phyloP scores from a whole-genome alignment of 2,113 vertebrate genomes.

The Oenanthe melanoleuca region DNA sequence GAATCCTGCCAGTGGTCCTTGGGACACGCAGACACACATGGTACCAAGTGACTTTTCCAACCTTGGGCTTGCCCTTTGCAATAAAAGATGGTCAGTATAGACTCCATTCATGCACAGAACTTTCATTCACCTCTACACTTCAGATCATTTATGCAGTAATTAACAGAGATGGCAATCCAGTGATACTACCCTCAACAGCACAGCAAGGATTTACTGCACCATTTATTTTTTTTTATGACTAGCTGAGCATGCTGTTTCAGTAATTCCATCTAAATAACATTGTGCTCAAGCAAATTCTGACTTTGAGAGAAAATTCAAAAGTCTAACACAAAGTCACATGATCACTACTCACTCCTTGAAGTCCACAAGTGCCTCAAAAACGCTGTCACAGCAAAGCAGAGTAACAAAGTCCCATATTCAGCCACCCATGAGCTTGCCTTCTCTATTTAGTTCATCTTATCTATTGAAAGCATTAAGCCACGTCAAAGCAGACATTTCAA shows the following conservation, averaged over 20 bases:
- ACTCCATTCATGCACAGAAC: background rate
- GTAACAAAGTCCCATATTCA: background rate
- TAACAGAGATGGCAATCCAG: background rate
- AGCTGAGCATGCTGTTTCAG: background rate
- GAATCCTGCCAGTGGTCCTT: background rate
- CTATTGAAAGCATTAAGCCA: background rate
- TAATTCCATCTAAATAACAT: background rate
- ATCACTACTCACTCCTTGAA: background rate
- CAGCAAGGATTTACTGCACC: background rate
- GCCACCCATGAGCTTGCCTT: background rate
- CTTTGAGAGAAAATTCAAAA: background rate
- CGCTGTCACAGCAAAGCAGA: accelerated
- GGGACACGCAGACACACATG: background rate
- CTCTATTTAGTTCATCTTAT: background rate
- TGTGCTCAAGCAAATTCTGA: background rate
- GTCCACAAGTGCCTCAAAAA: background rate
- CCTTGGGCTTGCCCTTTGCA: conserved; percentile 2
- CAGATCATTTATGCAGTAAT: background rate
- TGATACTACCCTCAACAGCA: background rate
- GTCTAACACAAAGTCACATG: background rate
- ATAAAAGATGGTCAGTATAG: background rate
- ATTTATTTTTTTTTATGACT: background rate
- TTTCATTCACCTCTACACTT: background rate
- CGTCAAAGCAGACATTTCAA: background rate
- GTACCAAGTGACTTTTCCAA: background rate